Evolutionary conservation across 1,140 invertebrate species (phyloP), one percentile per base, ranked within the genome.

Genomic region (Drosophila azteca): DNA sequence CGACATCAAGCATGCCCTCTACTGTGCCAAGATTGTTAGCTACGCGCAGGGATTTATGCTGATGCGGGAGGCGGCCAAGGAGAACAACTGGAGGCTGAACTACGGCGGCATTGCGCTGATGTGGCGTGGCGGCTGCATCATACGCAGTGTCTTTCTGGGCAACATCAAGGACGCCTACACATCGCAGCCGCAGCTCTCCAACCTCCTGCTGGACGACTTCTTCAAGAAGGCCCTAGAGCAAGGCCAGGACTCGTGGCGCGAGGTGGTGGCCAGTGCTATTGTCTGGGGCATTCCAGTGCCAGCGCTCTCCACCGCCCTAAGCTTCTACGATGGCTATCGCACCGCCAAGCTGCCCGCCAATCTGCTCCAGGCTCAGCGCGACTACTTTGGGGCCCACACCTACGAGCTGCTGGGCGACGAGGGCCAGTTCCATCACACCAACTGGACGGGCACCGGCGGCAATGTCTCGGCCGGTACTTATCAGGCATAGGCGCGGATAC

Each of bases 11-110:
- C 93, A 98, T 93, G 99, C 99, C 3, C 92, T 99, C 2, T 99
- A 99, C 91, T 98, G 98, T 2, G 97, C 98, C 39, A 99, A 99
- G 93, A 98, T 99, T 71, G 97, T 99, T 46, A 99, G 98, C 0
- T 99, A 99, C 90, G 97, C 99, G 1, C 99, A 99, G 94, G 99
- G 99, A 0, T 99, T 99, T 90, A 99, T 99, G 99, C 93, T 99
- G 51, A 93, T 99, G 77, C 94, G 97, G 49, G 98, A 99, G 92
- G 98, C 98, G 24, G 98, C 98, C 1, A 95, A 96, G 82, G 93
- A 96, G 62, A 95, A 98, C 78, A 95, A 95, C 0, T 99, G 99
- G 99, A 96, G 98, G 60, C 93, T 99, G 13, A 99, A 99, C 92
- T 99, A 99, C 90, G 99, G 99, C 50, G 97, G 96, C 41, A 99